Evolutionary conservation across 2,797 vertebrate genomes (phyloP), one percentile per base, ranked within the genome.

Genomic region (Alca torda): DNA sequence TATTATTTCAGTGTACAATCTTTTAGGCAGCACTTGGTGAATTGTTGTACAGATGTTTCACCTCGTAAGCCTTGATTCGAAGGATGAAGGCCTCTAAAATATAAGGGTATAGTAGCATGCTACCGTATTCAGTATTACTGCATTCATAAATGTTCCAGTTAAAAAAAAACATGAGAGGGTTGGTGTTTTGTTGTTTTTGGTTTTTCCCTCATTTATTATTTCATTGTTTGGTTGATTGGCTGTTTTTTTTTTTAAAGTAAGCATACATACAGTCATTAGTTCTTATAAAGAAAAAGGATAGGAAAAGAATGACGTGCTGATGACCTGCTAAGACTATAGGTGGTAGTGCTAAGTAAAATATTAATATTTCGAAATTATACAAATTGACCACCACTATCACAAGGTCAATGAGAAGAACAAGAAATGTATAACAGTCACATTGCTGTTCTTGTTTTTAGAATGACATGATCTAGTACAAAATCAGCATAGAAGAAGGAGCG

Each of bases 101-200:
- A 39, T 20, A 45, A 59, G 4, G 10, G 4, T 31, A 41, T 11
- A 53, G 39, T 26, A 70, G 4, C 14, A 51, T 51, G 9, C 2
- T 63, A 45, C 43, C 18, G 43, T 17, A 45, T 45, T 18, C 43
- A 19, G 18, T 45, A 18, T 18, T 45, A 45, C 18, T 45, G 17
- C 57, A 46, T 60, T 75, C 30, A 59, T 8, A 59, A 82, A 41
- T 41, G 3, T 65, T 48, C 16, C 18, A 30, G 12, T 24, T 28
- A 31, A 87, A 28, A 39, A 37, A 37, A 37, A 25, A 1, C 3
- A 19, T 20, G 9, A 51, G 2, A 51, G 2, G 3, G 0, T 30
- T 60, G 8, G 3, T 30, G 9, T 37, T 84, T 57, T 50, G 26
- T 45, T 45, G 43, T 45, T 33, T 9, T 8, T 7, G 2, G 0